phyloP scores from a whole-genome alignment of 2,797 vertebrate genomes.

The Chelmon rostratus region DNA sequence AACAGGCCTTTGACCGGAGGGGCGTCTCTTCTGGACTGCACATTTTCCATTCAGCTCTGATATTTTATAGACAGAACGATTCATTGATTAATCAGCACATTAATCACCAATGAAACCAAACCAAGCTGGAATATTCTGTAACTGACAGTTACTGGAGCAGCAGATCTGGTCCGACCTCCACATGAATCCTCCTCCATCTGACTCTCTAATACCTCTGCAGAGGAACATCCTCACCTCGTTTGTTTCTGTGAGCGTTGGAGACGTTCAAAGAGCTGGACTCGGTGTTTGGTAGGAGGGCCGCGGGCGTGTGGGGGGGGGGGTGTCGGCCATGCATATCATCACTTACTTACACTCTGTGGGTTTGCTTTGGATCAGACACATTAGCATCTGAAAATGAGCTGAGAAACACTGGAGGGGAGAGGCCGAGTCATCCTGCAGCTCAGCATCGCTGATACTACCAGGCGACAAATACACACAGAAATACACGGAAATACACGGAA shows the following conservation, averaged over 20 bases:
- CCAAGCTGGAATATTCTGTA: too few species aligned
- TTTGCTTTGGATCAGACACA: conserved; percentile 92
- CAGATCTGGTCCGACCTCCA: too few species aligned
- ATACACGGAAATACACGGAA: too few species aligned
- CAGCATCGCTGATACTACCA: conserved; percentile 50
- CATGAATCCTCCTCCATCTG: background rate
- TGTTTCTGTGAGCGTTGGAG: conserved; percentile 79
- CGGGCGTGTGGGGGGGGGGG: conserved; percentile 87
- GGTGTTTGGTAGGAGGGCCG: conserved; percentile 87
- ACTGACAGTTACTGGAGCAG: too few species aligned
- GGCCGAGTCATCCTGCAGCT: conserved; percentile 86
- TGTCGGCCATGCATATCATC: conserved; percentile 93
- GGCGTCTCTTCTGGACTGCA: too few species aligned
- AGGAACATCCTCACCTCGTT: conserved; percentile 24
- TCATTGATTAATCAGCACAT: too few species aligned
- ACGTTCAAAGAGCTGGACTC: conserved; percentile 85
- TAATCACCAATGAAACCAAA: too few species aligned
- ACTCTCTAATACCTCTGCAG: conserved; percentile 27
- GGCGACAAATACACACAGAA: too few species aligned
- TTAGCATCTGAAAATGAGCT: conserved; percentile 94
- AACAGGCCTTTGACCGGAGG: too few species aligned
- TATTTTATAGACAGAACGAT: too few species aligned
- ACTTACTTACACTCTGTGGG: conserved; percentile 92
- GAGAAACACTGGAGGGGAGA: conserved; percentile 91
- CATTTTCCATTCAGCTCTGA: too few species aligned